A percentile compares a stretch with the other conserved stretches of the same genome.
Conservation (phyloP, 1,140 invertebrate genomes). For the Panulirus ornatus region DNA sequence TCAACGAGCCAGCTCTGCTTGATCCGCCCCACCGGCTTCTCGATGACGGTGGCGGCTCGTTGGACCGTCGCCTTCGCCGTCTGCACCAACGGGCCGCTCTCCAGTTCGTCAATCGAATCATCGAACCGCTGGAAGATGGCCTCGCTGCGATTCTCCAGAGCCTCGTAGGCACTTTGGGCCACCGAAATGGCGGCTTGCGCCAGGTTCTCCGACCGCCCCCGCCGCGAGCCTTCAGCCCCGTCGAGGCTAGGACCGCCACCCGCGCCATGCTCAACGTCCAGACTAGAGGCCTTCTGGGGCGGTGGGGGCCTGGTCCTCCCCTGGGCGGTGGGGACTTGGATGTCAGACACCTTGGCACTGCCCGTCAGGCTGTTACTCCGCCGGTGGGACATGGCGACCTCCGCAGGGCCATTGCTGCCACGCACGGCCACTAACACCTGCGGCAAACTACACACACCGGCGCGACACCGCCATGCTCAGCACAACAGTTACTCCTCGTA, state of each 20-base stretch:
- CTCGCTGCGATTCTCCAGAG: conserved; percentile 46
- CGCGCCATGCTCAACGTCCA: conserved; percentile 59
- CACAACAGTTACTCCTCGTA: neutral
- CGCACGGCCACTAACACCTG: conserved; percentile 62
- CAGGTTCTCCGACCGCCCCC: conserved; percentile 53
- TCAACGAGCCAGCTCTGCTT: conserved; percentile 61
- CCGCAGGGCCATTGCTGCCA: conserved; percentile 69
- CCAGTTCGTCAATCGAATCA: conserved; percentile 68
- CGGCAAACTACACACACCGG: conserved; percentile 48
- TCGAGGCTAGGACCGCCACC: conserved; percentile 29
- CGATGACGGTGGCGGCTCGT: conserved; percentile 58
- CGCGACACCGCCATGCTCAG: conserved; percentile 43
- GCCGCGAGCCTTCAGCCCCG: conserved; percentile 43
- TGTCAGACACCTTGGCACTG: conserved; percentile 67
- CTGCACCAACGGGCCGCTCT: conserved; percentile 64
- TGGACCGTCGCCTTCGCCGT: conserved; percentile 71
- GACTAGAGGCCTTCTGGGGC: conserved; percentile 61
- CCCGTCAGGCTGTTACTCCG: conserved; percentile 74
- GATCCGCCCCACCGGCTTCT: conserved; percentile 62
- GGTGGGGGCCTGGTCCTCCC: conserved; percentile 44
- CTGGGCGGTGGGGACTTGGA: conserved; percentile 54
- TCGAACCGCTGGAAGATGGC: conserved; percentile 58
- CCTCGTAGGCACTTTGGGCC: conserved; percentile 54
- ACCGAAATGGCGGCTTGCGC: conserved; percentile 54
- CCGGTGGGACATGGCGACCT: conserved; percentile 74